Conservation (phyloP, 2,888 invertebrate genomes). For the Ellobium chinense region DNA sequence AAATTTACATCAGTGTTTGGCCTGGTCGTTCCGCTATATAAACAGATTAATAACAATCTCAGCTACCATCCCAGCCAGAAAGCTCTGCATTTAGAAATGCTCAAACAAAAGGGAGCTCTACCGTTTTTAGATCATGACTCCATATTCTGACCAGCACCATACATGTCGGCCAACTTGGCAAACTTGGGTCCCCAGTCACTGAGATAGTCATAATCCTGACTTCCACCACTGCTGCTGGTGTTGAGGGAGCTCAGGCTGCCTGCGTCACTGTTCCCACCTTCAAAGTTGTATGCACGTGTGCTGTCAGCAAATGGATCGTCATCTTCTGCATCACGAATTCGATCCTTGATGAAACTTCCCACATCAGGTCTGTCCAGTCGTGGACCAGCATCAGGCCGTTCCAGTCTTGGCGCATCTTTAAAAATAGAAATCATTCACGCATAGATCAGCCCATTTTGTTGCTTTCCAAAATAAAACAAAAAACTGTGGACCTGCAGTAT, state of each 20-base stretch:
- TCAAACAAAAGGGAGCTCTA: no score
- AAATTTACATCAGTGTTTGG: no score
- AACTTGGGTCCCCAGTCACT: constrained; percentile 98
- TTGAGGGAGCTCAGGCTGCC: constrained; percentile 97
- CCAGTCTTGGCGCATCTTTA: constrained; percentile 28
- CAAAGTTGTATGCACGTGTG: constrained; percentile 98
- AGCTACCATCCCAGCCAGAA: background rate
- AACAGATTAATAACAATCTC: background rate
- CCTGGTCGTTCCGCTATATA: background rate
- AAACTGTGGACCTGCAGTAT: no score
- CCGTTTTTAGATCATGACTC: no score
- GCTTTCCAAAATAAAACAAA: no score
- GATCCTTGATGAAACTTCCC: constrained; percentile 96
- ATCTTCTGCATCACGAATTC: constrained; percentile 93
- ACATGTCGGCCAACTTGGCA: constrained; percentile 97
- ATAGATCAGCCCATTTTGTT: no score
- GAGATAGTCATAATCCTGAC: constrained; percentile 97
- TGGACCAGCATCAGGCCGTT: constrained; percentile 19
- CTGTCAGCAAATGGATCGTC: constrained; percentile 98
- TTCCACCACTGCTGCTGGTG: constrained; percentile 88
- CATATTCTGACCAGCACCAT: constrained; percentile 85
- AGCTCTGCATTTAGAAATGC: no score
- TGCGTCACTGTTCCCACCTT: constrained; percentile 95
- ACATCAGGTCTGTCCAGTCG: constrained; percentile 81
- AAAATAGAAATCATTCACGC: no score